A percentile compares a stretch with the other conserved stretches of the same genome.
Evolutionary conservation across 2,888 invertebrate genomes (phyloP).

Genomic region (Drosophila buzzatii): DNA sequence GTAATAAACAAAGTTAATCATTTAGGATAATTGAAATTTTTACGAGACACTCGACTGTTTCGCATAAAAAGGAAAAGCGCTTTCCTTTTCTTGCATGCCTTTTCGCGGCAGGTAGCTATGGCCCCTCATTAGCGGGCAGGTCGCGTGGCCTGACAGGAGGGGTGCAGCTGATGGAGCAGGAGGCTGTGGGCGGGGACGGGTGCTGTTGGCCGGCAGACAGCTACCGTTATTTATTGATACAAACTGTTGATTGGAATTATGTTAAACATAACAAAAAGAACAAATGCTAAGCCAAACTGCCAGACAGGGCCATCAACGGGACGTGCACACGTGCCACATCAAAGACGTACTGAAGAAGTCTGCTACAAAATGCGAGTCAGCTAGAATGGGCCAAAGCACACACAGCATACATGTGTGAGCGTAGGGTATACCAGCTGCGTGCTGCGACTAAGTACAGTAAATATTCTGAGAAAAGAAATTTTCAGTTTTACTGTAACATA

Average conservation of each 20-base stretch:
- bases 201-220: slow-evolving; percentile 4
- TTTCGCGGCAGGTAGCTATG: slow-evolving; percentile 52
- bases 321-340: slow-evolving; percentile 43
- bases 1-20: slow-evolving; percentile 83
- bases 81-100: slow-evolving; percentile 7
- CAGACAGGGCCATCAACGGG: slow-evolving; percentile 32
- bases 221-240: slow-evolving; percentile 62
- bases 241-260: slow-evolving; percentile 73
- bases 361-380: slow-evolving; percentile 38
- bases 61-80: slow-evolving; percentile 29
- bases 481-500: background rate
- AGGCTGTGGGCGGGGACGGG: background rate
- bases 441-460: background rate
- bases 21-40: slow-evolving; percentile 83
- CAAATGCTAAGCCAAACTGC: slow-evolving; percentile 30
- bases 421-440: background rate
- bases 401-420: background rate
- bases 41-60: slow-evolving; percentile 75
- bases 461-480: background rate
- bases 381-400: slow-evolving; percentile 21
- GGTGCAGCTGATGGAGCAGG: too few relatives aligned
- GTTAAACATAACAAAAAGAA: slow-evolving; percentile 40
- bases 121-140: slow-evolving; percentile 57
- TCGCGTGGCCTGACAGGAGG: background rate
- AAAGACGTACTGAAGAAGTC: slow-evolving; percentile 30